phyloP scores from a whole-genome alignment of 2,113 vertebrate species.

The Ptilonorhynchus violaceus region DNA sequence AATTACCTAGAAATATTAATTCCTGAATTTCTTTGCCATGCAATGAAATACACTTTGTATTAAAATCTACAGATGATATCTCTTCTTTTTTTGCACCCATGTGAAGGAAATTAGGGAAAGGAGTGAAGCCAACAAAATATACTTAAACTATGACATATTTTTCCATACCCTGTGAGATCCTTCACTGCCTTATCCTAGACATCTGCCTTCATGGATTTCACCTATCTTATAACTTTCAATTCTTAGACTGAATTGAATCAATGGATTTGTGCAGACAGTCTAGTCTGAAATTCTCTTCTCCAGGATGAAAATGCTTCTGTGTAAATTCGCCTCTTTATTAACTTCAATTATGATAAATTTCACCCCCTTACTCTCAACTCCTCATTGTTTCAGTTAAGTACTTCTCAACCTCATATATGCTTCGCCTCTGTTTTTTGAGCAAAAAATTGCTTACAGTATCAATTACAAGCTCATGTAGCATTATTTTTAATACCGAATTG shows the following conservation, averaged over 20 bases:
- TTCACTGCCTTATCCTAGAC: neutral
- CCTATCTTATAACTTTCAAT: neutral
- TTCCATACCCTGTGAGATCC: neutral
- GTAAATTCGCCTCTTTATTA: neutral
- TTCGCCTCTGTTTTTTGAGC: conserved; percentile 1
- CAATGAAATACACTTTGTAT: neutral
- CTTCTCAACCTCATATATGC: conserved; percentile 18
- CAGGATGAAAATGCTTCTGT: neutral
- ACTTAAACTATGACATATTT: neutral
- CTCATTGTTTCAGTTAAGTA: conserved; percentile 44
- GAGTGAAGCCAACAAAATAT: neutral
- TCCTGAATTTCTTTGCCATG: neutral
- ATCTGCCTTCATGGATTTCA: neutral
- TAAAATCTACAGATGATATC: neutral
- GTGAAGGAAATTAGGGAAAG: neutral
- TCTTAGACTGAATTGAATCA: neutral
- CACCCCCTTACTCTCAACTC: conserved; percentile 8
- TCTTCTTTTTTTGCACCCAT: neutral
- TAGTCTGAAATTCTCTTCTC: neutral
- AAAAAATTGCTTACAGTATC: conserved; percentile 2
- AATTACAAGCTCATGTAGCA: conserved; percentile 10
- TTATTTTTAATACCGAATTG: conserved; percentile 46
- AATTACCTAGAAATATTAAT: neutral
- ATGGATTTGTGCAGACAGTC: neutral
- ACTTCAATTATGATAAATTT: conserved; percentile 8